A percentile compares a stretch with the other conserved stretches of the same genome.
Conservation (phyloP, 64 coral and sea anemone genomes). For the Porites lutea region DNA sequence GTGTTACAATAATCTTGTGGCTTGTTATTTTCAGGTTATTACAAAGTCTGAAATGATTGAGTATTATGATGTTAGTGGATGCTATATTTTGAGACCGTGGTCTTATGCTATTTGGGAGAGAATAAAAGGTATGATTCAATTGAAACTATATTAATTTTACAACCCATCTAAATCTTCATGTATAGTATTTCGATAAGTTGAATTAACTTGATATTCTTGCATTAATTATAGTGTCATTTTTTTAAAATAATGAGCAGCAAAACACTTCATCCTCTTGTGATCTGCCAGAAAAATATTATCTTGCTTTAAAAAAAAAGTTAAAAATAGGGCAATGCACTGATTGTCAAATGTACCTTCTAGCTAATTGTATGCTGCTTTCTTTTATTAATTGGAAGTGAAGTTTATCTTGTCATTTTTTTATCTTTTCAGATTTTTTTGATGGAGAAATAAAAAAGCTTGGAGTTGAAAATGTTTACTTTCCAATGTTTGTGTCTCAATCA, state of each 20-base stretch:
- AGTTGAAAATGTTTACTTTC: conserved; percentile 98
- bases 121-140: conserved; percentile 73
- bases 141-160: not conserved
- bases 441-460: conserved; percentile 96
- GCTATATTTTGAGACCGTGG: conserved; percentile 93
- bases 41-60: conserved; percentile 96
- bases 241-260: too few species aligned
- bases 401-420: not conserved
- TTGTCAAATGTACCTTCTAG: not conserved
- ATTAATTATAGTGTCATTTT: too few species aligned
- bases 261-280: too few species aligned
- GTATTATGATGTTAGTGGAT: conserved; percentile 99
- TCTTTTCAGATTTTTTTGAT: conserved; percentile 88
- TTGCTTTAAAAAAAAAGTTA: too few species aligned
- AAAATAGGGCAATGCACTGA: too few species aligned
- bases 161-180: too few species aligned
- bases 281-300: too few species aligned
- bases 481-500: conserved; percentile 97
- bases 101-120: conserved; percentile 96
- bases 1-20: too few species aligned
- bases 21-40: conserved; percentile 58
- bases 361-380: not conserved
- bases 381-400: not conserved
- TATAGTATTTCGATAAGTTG: too few species aligned
- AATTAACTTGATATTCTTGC: too few species aligned